These are phyloP conservation scores for Butastur rufipennis DNA, from an alignment of 2,113 vertebrate species.

Conservation along the genomic window DNA sequence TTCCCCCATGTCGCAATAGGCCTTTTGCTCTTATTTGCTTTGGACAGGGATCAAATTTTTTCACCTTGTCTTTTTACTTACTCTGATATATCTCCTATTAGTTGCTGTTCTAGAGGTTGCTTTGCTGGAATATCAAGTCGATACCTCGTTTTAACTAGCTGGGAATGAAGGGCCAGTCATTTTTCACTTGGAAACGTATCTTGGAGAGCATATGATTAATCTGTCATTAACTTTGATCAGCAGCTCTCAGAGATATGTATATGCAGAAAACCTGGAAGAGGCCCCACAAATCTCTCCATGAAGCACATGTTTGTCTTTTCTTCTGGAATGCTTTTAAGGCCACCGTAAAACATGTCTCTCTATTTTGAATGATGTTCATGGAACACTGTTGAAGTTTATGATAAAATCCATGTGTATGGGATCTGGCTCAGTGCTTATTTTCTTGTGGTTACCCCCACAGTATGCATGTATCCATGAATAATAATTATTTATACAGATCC, in stretches of 20 bases:
- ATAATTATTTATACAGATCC: not conserved
- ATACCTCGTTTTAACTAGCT: not conserved
- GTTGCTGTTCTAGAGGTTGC: not conserved
- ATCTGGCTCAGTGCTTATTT: not conserved
- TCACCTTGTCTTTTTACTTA: not conserved
- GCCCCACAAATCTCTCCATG: not conserved
- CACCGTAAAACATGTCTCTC: not conserved
- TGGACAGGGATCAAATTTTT: not conserved
- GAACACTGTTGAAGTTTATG: not conserved
- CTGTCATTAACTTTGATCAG: not conserved
- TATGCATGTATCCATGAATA: not conserved
- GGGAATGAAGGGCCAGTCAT: not conserved
- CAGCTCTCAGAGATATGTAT: not conserved
- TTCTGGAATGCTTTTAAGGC: not conserved
- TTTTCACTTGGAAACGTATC: not conserved
- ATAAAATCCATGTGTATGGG: not conserved
- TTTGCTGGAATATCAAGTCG: not conserved
- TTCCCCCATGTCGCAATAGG: not conserved
- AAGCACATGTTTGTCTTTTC: not conserved
- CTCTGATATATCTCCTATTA: not conserved
- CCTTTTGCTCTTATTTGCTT: conserved; percentile 17
- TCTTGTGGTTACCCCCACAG: not conserved
- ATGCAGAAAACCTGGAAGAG: not conserved
- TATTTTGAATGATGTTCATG: not conserved
- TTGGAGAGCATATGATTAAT: not conserved